Conservation (phyloP, 2,113 vertebrate species). For the Orycteropus afer region DNA sequence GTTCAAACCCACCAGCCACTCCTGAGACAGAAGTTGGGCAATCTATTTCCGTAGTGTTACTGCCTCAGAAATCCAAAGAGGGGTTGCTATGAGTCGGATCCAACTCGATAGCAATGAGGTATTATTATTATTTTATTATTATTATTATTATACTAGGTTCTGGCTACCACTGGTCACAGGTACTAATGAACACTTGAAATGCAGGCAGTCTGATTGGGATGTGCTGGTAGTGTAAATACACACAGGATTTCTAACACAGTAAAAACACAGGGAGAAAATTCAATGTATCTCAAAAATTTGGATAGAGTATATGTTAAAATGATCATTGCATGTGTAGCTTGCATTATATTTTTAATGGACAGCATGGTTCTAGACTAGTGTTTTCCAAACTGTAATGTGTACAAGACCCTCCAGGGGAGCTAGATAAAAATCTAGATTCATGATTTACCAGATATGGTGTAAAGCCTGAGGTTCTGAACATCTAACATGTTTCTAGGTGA, state of each 20-base stretch:
- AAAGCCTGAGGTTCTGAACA: no score
- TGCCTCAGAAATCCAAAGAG: no score
- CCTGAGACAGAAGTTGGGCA: no score
- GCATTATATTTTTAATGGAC: neutral
- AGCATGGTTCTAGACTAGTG: neutral
- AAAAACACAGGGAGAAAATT: no score
- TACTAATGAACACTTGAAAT: neutral
- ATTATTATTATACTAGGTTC: neutral
- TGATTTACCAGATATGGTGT: neutral
- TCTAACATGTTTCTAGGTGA: neutral
- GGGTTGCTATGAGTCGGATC: no score
- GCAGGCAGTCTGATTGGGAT: neutral
- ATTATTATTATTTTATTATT: no score
- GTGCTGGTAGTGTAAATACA: neutral
- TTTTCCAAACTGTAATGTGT: neutral
- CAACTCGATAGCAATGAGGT: no score
- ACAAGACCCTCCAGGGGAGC: neutral
- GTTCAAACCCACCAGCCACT: no score
- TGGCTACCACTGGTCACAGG: neutral
- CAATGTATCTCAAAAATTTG: no score
- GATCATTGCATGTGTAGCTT: neutral
- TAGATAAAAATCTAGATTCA: neutral
- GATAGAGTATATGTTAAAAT: no score
- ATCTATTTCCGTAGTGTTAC: no score
- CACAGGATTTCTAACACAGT: neutral